Evolutionary conservation across 2,797 vertebrate species (phyloP), one percentile per base, ranked within the genome.

Genomic region (Smutsia gigantea): DNA sequence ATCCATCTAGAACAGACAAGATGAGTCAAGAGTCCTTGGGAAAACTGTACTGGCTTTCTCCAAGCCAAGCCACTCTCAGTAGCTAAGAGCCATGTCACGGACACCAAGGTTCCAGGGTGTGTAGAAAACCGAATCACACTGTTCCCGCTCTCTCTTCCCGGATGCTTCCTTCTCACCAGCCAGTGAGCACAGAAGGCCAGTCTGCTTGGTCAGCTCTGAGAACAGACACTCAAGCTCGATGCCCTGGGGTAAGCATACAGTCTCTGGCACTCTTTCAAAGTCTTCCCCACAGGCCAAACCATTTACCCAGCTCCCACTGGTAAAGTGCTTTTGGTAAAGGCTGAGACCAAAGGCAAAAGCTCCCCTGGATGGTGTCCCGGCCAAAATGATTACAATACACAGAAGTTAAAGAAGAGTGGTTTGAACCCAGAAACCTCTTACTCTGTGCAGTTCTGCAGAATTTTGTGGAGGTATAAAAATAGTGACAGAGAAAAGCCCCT

Each of bases 201-300:
- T 18, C 37, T 29, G 51, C 39, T 53, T 9, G 49, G 69, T 86
- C 61, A 66, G 66, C 57, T 93, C 87, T 29, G 27, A 66, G 57
- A 93, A 66, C 90, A 79, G 10, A 71, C 8, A 75, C 55, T 88
- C 78, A 9, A 64, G 68, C 81, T 96, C 74, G 66, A 49, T 68
- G 82, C 69, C 75, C 78, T 55, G 25, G 93, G 77, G 64, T 86
- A 66, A 37, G 51, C 18, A 19, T 27, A 72, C 23, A 87, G 71
- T 49, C 81, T 82, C n/a, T 59, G 75, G 74, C 55, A 53, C 21
- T 87, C 68, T 64, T 78, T 96, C 37, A 55, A 94, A 95, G 55
- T 90, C 94, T 53, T 97, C 97, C 63, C 83, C 71, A 92, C 17
- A 72, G 75, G 87, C 86, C 69, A 25, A 86, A 92, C 74, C 79